Evolutionary conservation across 2,113 vertebrate genomes (phyloP).

Genomic region (Vombatus ursinus): DNA sequence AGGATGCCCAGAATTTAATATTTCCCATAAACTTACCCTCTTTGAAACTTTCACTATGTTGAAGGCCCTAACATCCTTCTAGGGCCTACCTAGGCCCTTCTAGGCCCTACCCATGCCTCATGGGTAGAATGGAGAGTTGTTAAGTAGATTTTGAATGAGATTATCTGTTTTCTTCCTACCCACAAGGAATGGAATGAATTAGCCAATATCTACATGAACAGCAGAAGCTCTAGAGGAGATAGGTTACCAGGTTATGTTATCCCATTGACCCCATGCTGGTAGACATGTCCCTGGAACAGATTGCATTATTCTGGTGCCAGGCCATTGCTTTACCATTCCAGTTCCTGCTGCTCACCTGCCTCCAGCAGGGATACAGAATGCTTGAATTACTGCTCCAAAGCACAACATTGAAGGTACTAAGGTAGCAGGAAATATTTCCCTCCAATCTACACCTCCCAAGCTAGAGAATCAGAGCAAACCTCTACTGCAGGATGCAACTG

Average conservation of each 20-base stretch:
- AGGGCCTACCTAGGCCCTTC: no score
- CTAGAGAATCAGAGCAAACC: neutral
- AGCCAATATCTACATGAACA: neutral
- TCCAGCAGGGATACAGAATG: neutral
- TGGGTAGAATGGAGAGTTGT: neutral
- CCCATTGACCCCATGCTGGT: slow-evolving; percentile 39
- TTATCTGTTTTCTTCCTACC: neutral
- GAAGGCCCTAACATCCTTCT: neutral
- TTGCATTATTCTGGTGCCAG: slow-evolving; percentile 64
- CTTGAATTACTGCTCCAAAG: neutral
- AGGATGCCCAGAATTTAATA: neutral
- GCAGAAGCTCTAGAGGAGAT: neutral
- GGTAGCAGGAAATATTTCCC: neutral
- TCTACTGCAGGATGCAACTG: neutral
- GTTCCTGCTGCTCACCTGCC: slow-evolving; percentile 30
- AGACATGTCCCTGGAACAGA: slow-evolving; percentile 65
- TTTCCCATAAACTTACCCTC: neutral
- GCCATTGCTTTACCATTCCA: slow-evolving; percentile 32
- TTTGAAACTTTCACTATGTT: neutral
- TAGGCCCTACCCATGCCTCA: no score
- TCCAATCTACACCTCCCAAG: accelerated
- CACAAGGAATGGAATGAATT: slow-evolving; percentile 12
- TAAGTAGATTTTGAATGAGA: neutral
- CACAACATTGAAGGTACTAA: neutral
- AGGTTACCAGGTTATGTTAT: neutral